Evolutionary conservation across 2,888 invertebrate genomes (phyloP).

Genomic region (Vesta saturnalis): DNA sequence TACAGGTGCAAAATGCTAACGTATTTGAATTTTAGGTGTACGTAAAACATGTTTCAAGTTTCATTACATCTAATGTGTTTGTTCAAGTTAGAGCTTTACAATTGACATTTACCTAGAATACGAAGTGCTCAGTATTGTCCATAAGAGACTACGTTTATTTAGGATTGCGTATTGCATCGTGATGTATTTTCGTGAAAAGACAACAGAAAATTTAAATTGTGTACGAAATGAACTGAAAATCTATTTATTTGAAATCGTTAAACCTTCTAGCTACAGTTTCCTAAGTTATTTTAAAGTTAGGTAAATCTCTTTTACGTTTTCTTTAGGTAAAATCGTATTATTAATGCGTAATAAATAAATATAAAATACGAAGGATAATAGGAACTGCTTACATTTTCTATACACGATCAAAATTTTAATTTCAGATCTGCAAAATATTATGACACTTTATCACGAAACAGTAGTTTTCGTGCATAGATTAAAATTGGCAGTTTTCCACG

Average conservation of each 20-base stretch:
- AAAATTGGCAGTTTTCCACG: too few species aligned
- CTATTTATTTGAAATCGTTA: background rate
- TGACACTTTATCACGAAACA: background rate
- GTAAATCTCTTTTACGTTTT: too few species aligned
- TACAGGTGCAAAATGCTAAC: too few species aligned
- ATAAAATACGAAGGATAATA: too few species aligned
- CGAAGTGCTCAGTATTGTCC: constrained; percentile 39
- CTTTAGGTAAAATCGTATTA: too few species aligned
- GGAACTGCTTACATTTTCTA: too few species aligned
- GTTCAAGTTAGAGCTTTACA: constrained; percentile 25
- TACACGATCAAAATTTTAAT: background rate
- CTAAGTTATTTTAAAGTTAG: background rate
- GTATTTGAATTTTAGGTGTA: background rate
- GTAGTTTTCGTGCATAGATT: background rate
- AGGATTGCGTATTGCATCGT: background rate
- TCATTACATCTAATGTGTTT: constrained; percentile 27
- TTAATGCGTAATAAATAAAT: too few species aligned
- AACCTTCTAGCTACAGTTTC: background rate
- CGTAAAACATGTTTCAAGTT: constrained; percentile 11
- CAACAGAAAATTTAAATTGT: background rate
- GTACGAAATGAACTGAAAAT: background rate
- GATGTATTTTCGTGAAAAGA: background rate
- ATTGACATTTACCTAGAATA: constrained; percentile 43
- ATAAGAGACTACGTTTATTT: constrained; percentile 26
- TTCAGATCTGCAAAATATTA: background rate